These are phyloP conservation scores for Eubucco bourcierii DNA, from an alignment of 2,113 vertebrate genomes.

Conservation along the genomic window DNA sequence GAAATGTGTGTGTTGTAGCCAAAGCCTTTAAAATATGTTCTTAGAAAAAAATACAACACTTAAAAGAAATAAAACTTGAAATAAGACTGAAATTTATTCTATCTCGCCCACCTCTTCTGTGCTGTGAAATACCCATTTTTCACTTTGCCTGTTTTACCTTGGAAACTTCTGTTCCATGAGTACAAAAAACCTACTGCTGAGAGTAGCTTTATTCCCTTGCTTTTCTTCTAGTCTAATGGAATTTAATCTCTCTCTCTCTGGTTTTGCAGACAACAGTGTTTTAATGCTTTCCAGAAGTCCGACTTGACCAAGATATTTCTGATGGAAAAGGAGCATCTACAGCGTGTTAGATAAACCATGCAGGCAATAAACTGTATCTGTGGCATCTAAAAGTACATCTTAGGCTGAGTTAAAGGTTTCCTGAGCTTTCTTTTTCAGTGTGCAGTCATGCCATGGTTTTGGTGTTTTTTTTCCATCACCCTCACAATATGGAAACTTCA, in stretches of 20 bases:
- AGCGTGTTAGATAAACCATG: fast-evolving
- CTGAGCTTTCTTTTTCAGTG: background rate
- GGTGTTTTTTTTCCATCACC: background rate
- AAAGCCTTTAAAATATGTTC: background rate
- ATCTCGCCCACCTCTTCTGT: background rate
- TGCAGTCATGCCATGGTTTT: background rate
- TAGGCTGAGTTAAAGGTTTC: background rate
- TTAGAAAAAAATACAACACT: background rate
- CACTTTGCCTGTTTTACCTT: background rate
- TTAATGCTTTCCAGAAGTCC: background rate
- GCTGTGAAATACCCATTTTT: background rate
- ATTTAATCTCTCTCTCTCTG: background rate
- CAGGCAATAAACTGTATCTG: background rate
- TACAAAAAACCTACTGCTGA: background rate
- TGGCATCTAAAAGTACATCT: background rate
- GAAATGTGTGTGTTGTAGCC: background rate
- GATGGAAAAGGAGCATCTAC: background rate
- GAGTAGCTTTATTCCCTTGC: background rate
- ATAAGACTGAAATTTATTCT: background rate
- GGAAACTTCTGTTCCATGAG: background rate
- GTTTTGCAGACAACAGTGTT: background rate
- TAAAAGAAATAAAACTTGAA: constrained; percentile 23
- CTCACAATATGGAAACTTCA: background rate
- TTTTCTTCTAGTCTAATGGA: background rate
- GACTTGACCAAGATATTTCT: background rate